phyloP scores from a whole-genome alignment of 2,113 vertebrate genomes.

The Vanacampus margaritifer region DNA sequence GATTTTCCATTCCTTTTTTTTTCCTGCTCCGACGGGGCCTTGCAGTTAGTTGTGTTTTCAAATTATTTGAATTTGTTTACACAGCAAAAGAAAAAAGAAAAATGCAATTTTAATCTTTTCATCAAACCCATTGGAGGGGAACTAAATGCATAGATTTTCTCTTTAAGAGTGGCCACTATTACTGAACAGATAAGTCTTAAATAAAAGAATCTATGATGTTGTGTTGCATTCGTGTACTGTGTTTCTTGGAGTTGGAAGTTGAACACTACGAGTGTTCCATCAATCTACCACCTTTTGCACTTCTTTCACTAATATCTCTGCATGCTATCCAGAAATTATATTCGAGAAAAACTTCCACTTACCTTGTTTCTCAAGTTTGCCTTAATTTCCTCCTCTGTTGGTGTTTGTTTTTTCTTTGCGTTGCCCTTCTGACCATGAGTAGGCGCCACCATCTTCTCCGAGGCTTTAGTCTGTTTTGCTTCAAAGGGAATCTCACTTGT shows the following conservation, averaged over 20 bases:
- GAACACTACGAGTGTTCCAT: background rate
- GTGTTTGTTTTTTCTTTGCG: background rate
- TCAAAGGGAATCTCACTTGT: background rate
- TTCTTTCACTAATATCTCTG: background rate
- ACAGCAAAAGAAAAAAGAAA: background rate
- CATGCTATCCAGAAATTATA: background rate
- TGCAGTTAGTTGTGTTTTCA: too few relatives aligned
- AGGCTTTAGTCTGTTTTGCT: rapidly evolving
- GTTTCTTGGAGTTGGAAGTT: background rate
- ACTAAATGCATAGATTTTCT: too few relatives aligned
- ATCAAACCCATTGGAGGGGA: background rate
- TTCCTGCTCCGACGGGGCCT: background rate
- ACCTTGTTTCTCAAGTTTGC: constrained; percentile 52
- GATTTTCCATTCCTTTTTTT: too few relatives aligned
- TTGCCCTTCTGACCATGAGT: rapidly evolving
- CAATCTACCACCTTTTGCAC: background rate
- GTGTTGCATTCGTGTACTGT: background rate
- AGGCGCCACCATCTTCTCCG: background rate
- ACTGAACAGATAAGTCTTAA: background rate
- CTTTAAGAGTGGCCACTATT: background rate
- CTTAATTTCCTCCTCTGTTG: constrained; percentile 49
- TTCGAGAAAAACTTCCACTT: background rate
- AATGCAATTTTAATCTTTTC: background rate
- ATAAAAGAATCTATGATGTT: background rate
- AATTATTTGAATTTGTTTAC: background rate